Evolutionary conservation across 2,888 invertebrate genomes (phyloP).

Genomic region (Amiota mariae): DNA sequence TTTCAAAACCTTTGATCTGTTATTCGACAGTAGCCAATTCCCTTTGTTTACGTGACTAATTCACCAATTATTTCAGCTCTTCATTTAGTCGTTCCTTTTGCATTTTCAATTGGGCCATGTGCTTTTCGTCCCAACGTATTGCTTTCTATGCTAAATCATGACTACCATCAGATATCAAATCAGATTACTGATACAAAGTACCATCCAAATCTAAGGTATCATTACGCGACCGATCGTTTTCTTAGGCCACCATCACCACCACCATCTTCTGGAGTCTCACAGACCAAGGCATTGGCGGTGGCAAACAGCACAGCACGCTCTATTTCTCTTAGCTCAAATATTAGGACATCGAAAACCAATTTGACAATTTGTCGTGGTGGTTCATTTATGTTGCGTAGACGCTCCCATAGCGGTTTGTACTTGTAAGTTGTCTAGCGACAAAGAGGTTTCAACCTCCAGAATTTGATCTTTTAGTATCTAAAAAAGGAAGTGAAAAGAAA

Average conservation of each 20-base stretch:
- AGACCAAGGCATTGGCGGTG: conserved; percentile 99
- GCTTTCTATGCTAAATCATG: conserved; percentile 96
- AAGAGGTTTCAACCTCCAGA: conserved; percentile 97
- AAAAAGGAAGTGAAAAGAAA: neutral
- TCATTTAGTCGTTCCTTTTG: conserved; percentile 94
- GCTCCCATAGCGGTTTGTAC: conserved; percentile 95
- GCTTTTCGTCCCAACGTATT: conserved; percentile 99
- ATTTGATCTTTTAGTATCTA: conserved; percentile 94
- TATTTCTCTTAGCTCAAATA: conserved; percentile 94
- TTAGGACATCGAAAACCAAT: conserved; percentile 95
- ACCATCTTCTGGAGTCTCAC: conserved; percentile 98
- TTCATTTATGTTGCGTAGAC: conserved; percentile 92
- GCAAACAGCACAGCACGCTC: conserved; percentile 97
- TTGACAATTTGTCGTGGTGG: conserved; percentile 98
- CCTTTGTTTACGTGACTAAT: conserved; percentile 97
- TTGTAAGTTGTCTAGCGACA: conserved; percentile 96
- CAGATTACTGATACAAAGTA: conserved; percentile 99
- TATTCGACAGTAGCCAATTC: conserved; percentile 98
- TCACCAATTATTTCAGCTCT: conserved; percentile 93
- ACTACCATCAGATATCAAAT: conserved; percentile 98
- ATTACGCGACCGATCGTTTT: conserved; percentile 87
- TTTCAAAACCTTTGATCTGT: conserved; percentile 95
- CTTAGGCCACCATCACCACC: conserved; percentile 95
- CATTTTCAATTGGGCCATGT: conserved; percentile 92
- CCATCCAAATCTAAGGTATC: conserved; percentile 98